Percentiles rank a stretch among this genome's conserved stretches.
Evolutionary conservation across 2,113 vertebrate genomes (phyloP).

Genomic region (Brienomyrus longianalis): DNA sequence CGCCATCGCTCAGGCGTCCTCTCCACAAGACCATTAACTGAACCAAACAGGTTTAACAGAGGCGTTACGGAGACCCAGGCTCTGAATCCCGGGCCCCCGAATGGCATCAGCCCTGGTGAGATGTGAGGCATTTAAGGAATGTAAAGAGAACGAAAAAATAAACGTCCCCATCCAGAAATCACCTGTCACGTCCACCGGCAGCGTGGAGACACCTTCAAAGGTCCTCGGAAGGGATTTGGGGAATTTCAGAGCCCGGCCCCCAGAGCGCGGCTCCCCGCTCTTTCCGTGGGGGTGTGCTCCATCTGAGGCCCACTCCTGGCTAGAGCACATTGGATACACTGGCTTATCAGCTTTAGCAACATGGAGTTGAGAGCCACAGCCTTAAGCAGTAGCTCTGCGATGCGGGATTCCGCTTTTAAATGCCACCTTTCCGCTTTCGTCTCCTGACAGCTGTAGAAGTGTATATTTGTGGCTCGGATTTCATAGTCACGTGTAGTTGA

Average conservation of each 20-base stretch:
- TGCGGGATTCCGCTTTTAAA: constrained; percentile 1
- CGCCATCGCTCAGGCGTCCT: neutral
- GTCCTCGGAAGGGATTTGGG: neutral
- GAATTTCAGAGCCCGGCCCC: neutral
- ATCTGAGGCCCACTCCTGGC: neutral
- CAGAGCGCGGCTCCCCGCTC: neutral
- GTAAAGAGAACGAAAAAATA: neutral
- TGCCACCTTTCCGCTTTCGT: neutral
- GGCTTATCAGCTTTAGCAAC: constrained; percentile 13
- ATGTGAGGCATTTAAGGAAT: neutral
- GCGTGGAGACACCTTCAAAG: constrained; percentile 12
- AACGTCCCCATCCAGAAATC: neutral
- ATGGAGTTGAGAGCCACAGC: constrained; percentile 1
- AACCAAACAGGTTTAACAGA: constrained; percentile 18
- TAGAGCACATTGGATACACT: constrained; percentile 21
- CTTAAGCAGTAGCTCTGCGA: neutral
- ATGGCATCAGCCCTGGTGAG: neutral
- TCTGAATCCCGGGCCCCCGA: neutral
- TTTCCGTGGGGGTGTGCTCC: neutral
- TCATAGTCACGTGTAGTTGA: neutral
- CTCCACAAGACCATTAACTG: constrained; percentile 11
- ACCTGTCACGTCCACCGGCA: neutral
- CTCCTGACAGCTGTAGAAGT: neutral
- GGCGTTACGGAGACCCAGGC: neutral
- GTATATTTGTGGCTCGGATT: neutral